phyloP scores from a whole-genome alignment of 2,888 invertebrate genomes.

The Sarcophaga subvicina region DNA sequence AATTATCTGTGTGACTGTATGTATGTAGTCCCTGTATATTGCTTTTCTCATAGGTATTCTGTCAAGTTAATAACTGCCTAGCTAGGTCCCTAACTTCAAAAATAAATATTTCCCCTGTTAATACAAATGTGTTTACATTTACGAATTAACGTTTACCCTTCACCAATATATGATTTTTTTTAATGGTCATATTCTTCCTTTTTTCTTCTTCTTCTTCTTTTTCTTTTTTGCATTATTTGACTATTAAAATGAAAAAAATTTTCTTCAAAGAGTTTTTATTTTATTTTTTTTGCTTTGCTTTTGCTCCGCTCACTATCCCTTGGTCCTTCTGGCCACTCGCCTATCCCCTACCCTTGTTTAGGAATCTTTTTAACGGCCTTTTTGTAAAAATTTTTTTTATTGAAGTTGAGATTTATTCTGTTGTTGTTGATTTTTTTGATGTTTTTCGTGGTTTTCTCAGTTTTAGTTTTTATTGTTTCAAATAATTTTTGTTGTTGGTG shows the following conservation, averaged over 20 bases:
- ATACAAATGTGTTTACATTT: no score
- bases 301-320: neutral
- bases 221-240: neutral
- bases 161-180: slow-evolving; percentile 7
- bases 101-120: no score
- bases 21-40: no score
- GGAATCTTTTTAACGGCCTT: slow-evolving; percentile 29
- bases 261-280: neutral
- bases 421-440: neutral
- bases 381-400: slow-evolving; percentile 3
- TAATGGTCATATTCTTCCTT: slow-evolving; percentile 5
- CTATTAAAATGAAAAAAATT: neutral
- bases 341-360: neutral
- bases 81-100: no score
- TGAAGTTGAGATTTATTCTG: neutral
- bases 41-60: no score
- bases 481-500: slow-evolving; percentile 35
- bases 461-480: slow-evolving; percentile 15
- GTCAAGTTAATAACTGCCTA: no score
- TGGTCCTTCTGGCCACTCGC: no score
- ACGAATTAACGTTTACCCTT: slow-evolving; percentile 8
- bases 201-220: no score
- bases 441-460: neutral
- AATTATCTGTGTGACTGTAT: no score
- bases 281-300: neutral